Conservation (phyloP, 2,888 invertebrate species). For the Eupithecia centaureata region DNA sequence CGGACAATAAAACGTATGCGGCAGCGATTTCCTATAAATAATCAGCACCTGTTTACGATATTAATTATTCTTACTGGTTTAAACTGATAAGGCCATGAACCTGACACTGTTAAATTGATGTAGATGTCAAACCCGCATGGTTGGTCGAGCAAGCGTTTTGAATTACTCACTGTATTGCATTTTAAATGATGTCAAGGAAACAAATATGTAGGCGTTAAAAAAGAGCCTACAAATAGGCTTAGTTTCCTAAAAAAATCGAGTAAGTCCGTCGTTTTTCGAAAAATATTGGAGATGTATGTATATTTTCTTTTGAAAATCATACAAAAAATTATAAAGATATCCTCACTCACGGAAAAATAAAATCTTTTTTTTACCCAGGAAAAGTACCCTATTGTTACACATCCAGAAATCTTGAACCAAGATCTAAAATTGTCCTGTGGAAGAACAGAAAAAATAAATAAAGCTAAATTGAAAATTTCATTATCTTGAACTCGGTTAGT, state of each 20-base stretch:
- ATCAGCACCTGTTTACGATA: slow-evolving; percentile 27
- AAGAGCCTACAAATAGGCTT: too few relatives aligned
- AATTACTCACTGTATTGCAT: background rate
- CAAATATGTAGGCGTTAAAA: background rate
- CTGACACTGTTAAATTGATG: slow-evolving; percentile 23
- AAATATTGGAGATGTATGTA: too few relatives aligned
- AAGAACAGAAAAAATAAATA: background rate
- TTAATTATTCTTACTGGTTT: slow-evolving; percentile 16
- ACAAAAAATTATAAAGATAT: too few relatives aligned
- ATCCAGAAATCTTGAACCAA: background rate
- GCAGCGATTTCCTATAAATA: slow-evolving; percentile 15
- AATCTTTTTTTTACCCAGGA: too few relatives aligned
- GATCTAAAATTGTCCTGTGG: background rate
- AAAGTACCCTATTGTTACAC: background rate
- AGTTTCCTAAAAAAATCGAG: too few relatives aligned
- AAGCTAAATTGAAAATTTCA: too few relatives aligned
- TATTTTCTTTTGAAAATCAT: too few relatives aligned
- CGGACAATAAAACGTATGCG: slow-evolving; percentile 35
- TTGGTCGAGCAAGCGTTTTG: background rate
- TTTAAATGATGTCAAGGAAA: slow-evolving; percentile 9
- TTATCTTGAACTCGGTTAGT: too few relatives aligned
- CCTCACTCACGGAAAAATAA: too few relatives aligned
- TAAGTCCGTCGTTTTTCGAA: too few relatives aligned
- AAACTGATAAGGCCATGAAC: slow-evolving; percentile 32
- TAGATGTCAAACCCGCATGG: slow-evolving; percentile 26